phyloP scores from a whole-genome alignment of 2,113 vertebrate species.

The Muscicapa adusta region DNA sequence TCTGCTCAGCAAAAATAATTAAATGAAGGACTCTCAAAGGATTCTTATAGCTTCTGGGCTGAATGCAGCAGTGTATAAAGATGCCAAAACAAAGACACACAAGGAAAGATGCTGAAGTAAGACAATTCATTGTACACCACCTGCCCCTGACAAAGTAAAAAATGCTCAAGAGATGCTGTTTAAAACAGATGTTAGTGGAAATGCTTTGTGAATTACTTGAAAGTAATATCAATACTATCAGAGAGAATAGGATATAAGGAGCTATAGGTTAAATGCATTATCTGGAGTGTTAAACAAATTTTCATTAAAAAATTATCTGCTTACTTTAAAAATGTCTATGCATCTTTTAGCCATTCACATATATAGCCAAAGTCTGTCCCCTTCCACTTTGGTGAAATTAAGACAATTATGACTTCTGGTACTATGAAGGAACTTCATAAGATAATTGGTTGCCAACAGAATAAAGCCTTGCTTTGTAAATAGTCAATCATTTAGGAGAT shows the following conservation, averaged over 20 bases:
- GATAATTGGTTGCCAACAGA: not conserved
- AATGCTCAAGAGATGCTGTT: not conserved
- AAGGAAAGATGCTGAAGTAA: not conserved
- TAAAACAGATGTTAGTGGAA: not conserved
- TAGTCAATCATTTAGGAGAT: not conserved
- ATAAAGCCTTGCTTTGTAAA: not conserved
- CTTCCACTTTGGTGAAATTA: not conserved
- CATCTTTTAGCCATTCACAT: not conserved
- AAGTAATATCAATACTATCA: not conserved
- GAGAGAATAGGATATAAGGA: not conserved
- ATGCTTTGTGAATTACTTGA: not conserved
- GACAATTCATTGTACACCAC: not conserved
- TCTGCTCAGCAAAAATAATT: slow-evolving; percentile 11
- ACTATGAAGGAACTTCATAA: not conserved
- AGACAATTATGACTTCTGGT: not conserved
- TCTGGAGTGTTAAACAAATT: not conserved
- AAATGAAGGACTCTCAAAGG: not conserved
- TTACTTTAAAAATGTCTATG: not conserved
- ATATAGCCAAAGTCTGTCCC: not conserved
- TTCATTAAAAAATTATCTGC: not conserved
- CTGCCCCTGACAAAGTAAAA: not conserved
- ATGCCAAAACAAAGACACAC: not conserved
- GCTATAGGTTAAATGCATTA: not conserved
- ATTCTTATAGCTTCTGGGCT: not conserved
- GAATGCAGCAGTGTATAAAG: not conserved